Base-by-base conservation (phyloP, 2,888 invertebrate genomes). In the Liodrosophila aerea region DNA sequence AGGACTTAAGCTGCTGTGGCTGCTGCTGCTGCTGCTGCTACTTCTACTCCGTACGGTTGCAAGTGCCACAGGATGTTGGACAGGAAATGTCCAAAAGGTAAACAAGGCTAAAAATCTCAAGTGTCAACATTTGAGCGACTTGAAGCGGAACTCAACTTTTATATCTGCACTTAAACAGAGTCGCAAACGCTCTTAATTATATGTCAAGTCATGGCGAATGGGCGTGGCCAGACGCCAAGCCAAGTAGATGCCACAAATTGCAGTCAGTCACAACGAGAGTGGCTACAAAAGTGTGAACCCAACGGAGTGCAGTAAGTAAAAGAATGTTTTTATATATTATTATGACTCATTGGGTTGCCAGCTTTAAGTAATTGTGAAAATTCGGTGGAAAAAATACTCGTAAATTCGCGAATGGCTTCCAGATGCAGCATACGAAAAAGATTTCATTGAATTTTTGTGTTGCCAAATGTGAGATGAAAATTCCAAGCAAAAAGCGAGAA, bases 71-170 rank as follows among this genome's bases (percentile, higher is more conserved):
- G 57, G 64, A 64, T 63, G 64, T 73, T 76, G 64, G 70, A 13
- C 66, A 53, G 73, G 66, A 70, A 60, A 73, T 64, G 60, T 68
- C 68, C 61, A 59, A 74, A 59, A 69, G 59, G 62, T 58, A 75
- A 75, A 65, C 62, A 64, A 57, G 60, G 22, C 51, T 45, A 52
- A 58, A 65, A 61, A 43, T 58, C 37, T 49, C 54, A 58, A 72
- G 64, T 67, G 67, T 73, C 73, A 69, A 72, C 72, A 73, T 72
- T 73, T 73, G 61, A 58, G 52, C 30, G 39, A 30, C 69, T 52
- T 36, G 58, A 45, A 58, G 58, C 47, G 44, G 47, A 63, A 53
- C 53, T 60, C 49, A 65, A 69, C 45, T 69, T 60, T 61, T 64
- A 64, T 64, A 68, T 64, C 71, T 51, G 46, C 61, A 39, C 56